These are phyloP conservation scores for Aix galericulata DNA, from an alignment of 2,113 vertebrate species.

Conservation along the genomic window DNA sequence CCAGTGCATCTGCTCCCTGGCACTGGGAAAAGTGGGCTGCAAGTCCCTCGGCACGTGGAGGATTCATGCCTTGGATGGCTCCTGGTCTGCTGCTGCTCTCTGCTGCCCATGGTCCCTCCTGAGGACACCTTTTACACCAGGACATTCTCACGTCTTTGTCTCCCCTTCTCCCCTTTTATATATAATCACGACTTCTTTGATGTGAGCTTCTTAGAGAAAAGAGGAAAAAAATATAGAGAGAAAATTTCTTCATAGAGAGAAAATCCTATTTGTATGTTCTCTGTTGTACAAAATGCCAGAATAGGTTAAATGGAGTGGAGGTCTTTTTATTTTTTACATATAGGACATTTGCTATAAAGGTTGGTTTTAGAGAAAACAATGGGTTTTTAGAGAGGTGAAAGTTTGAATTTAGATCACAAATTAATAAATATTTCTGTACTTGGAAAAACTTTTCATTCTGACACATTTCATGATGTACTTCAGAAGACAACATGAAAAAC, in stretches of 20 bases:
- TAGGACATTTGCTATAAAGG: neutral
- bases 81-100: neutral
- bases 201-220: neutral
- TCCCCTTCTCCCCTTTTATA: neutral
- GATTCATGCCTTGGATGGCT: neutral
- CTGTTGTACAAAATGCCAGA: neutral
- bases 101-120: neutral
- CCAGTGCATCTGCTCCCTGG: neutral
- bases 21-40: neutral
- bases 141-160: neutral
- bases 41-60: neutral
- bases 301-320: neutral
- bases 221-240: neutral
- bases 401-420: neutral
- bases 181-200: neutral
- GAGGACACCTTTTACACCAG: neutral
- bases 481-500: neutral
- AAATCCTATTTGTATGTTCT: neutral
- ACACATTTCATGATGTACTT: neutral
- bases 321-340: neutral
- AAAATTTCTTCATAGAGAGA: neutral
- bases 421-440: neutral
- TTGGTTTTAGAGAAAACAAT: neutral
- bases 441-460: neutral
- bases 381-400: neutral